Base-by-base conservation (phyloP, 2,113 vertebrate species). In the Serinus canaria region DNA sequence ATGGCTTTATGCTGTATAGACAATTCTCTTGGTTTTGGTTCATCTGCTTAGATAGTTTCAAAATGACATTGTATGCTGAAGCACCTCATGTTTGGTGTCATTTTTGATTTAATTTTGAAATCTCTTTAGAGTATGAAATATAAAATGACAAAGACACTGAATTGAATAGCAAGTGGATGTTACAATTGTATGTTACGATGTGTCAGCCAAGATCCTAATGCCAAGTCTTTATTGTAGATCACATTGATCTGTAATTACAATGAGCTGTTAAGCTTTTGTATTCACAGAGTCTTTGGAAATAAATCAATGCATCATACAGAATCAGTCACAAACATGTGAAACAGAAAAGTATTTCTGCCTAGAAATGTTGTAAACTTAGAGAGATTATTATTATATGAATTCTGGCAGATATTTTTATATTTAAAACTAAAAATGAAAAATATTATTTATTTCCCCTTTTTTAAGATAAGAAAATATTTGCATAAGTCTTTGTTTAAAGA, bases 41-140 rank as follows among this genome's bases (percentile, higher is more conserved):
- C 75, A 89, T 81, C 60, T 85, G 31, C 55, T 90, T 79, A 95
- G 37, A 58, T 62, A 88, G 52, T 87, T 95, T 94, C 35, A 87
- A 92, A 96, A 93, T 92, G 46, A 78, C 83, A 92, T 35, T 66
- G 39, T 81, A 64, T 67, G 39, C 43, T 91, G 80, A 92, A 92
- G 33, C 6, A 83, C 37, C 80, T 89, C 86, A 75, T 87, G 63
- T 92, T 93, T 75, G 83, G 19, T 83, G 64, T 55, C 59, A 78
- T 78, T 39, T 87, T 92, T 94, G 77, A 94, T 89, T 96, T 96
- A 25, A 78, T 91, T 94, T 94, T 81, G 74, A 94, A 93, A 85
- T 94, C 58, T 91, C 49, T 60, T 69, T 25, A 41, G 46, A 52
- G 25, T 89, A 79, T 75, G n/a, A 95, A 96, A 96, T 52, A 82